Base-by-base conservation (phyloP, 2,888 invertebrate species). In the Orchesella flavescens region DNA sequence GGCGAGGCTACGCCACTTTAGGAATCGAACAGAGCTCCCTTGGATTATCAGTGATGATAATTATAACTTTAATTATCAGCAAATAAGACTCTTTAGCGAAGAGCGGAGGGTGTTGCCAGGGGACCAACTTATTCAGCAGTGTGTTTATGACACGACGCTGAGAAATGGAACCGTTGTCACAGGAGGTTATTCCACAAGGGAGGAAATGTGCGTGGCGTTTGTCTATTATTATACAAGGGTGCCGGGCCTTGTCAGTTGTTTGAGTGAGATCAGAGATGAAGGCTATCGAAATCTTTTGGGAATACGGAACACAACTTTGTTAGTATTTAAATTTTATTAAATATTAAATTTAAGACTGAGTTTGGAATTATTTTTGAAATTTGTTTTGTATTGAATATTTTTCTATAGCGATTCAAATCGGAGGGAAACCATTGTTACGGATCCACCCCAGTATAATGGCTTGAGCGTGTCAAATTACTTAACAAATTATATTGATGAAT, bases 41-140 rank as follows among this genome's bases (percentile, higher is more conserved):
- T 83, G 83, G 83, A 44, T 73, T 61, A 12, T 55, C 0, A 15
- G 24, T 4, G 83, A 83, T 24, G 68, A 83, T 21, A 83, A 77
- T 44, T 83, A 72, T 34, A 12, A 24, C 19, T 63, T 63, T 21
- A 66, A 72, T 21, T 83, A 55, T 17, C 83, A 83, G 19, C 71
- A 61, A n/a, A 57, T 66, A 7, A 49, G 73, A 59, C 15, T 23
- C 13, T 55, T 77, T 1, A n/a, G 23, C 21, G 17, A 72, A 13
- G 77, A 73, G 19, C 23, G 66, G 19, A 15, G 21, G 12, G 44
- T 83, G 23, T 24, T 83, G 0, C 83, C 83, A 10, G 83, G 78
- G 15, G 83, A 83, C 73, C 78, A 77, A 19, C 17, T 19, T 1
- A 34, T 63, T 23, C 23, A 53, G 1, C 4, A 15, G 0, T 75